Conservation (phyloP, 2,797 vertebrate species). For the Agapornis canus region DNA sequence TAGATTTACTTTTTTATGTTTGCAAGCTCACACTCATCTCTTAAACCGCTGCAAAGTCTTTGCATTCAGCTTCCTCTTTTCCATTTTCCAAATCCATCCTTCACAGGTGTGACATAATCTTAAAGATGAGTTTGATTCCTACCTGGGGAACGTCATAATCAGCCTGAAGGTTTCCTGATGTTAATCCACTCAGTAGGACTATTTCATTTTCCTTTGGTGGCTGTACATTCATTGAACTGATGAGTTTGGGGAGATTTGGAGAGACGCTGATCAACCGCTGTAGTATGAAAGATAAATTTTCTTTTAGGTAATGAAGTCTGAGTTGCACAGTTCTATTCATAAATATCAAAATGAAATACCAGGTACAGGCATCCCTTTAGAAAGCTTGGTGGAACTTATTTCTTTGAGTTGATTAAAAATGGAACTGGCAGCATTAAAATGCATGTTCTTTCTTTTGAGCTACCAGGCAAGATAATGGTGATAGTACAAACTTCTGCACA, state of each 20-base stretch:
- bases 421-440: background rate
- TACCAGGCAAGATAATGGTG: background rate
- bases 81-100: background rate
- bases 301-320: background rate
- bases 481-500: background rate
- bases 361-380: background rate
- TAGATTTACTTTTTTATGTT: background rate
- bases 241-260: conserved; percentile 90
- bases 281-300: conserved; percentile 25
- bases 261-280: conserved; percentile 90
- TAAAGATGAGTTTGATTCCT: conserved; percentile 46
- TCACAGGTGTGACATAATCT: background rate
- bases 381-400: background rate
- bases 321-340: background rate
- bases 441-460: background rate
- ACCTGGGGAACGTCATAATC: conserved; percentile 86
- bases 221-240: conserved; percentile 88
- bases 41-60: background rate
- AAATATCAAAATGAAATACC: background rate
- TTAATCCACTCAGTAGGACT: conserved; percentile 88
- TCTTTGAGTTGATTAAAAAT: background rate
- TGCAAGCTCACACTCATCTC: background rate
- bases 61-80: background rate
- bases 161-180: conserved; percentile 80
- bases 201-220: conserved; percentile 96